Evolutionary conservation across 2,113 vertebrate species (phyloP), one percentile per base, ranked within the genome.

Genomic region (Illadopsis cleaveri): DNA sequence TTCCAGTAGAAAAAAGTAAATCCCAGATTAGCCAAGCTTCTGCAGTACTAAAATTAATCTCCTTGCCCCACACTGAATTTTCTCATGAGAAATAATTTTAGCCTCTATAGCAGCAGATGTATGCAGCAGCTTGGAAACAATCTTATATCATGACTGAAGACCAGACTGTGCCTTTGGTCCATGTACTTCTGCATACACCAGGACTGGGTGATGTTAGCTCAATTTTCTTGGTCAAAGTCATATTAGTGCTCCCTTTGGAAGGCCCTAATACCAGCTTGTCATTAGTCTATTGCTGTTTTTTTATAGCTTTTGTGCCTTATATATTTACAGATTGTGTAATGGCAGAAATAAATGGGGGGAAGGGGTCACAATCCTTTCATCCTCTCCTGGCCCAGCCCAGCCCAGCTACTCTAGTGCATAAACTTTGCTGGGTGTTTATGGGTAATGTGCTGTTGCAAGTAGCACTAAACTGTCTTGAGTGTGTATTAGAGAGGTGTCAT

Each of bases 1-100:
- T 82, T 81, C 45, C 45, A 77, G 42, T 50, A 96, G 81, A 83
- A 90, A 90, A 85, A 92, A 86, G 30, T 70, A 91, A 93, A 93
- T 79, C 50, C n/a, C 17, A 70, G 50, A 79, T 27, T 44, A 91
- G 42, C 31, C 12, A 80, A 58, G 15, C 19, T 94, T 64, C 61
- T 69, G 56, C 75, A 71, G 44, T 48, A 76, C 20, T 82, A 88
- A 64, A 92, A 90, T 86, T 70, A 82, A 84, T 81, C 56, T 86
- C 14, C 31, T 88, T 82, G 23, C 50, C 33, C 14, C 40, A 83
- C 40, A 33, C 5, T 57, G 47, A 77, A 37, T 70, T 89, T 89
- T 84, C 48, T 78, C 2, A 4, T 58, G 66, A 82, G 64, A 69
- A 71, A 56, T n/a, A 57, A 37, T 56, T 86, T 83, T 69, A 53